Evolutionary conservation across 2,797 vertebrate genomes (phyloP), one percentile per base, ranked within the genome.

Genomic region (Pangasius krempfi): DNA sequence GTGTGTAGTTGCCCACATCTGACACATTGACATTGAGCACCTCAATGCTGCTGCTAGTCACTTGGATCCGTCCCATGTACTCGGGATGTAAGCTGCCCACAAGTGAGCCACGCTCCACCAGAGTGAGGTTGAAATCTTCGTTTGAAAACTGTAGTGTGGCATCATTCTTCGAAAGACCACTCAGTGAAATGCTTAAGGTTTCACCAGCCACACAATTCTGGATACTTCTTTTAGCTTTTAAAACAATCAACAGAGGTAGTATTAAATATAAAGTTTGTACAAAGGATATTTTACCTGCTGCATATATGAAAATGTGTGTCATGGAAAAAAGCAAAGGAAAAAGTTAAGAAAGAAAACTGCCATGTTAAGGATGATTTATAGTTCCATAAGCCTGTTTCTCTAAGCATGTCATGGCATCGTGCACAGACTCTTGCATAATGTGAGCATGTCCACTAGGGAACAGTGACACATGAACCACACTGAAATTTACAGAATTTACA

Each of bases 1-100:
- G 92, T 4, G 6, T 84, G 85, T 95, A 96, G 47, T 5, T 86
- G 14, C 95, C 95, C 87, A 91, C 85, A 79, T 96, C 95, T 7
- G 82, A 93, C 60, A 33, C 30, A 88, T 94, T 95, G 27, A 95
- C 93, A 0, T 91, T 18, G 8, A 1, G 80, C 73, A 96, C 91
- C 68, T 92, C 88, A 4, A 96, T 94, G 0, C 33, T 68, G 10
- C 0, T 14, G 18, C 20, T 8, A 47, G 68, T 37, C 13, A 90
- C 54, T 47, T 22, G 33, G 37, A 96, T 90, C 5, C 95, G 92
- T 80, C 91, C 88, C 37, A 72, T 89, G 80, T 94, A 95, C n/a
- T 93, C 88, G 0, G 84, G 30, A 5, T 92, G 5, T n/a, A 91
- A 86, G 58, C 91, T 92, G 22, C 86, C 84, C 62, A 93, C 88